These are phyloP conservation scores for Actinemys pallida DNA, from an alignment of 2,113 vertebrate species.

Conservation along the genomic window DNA sequence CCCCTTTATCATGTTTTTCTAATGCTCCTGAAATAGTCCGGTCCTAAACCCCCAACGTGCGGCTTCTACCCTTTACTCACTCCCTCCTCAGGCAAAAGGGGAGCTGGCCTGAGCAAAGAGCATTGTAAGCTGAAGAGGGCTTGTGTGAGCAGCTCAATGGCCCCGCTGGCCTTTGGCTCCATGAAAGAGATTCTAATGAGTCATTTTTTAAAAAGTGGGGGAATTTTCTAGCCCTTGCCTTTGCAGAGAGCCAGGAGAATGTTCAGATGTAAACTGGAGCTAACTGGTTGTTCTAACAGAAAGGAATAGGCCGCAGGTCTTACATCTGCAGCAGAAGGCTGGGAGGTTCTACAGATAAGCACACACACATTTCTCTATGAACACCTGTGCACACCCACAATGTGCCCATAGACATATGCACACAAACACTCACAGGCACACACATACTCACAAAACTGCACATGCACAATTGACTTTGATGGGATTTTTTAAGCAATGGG, in stretches of 20 bases:
- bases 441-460: not conserved
- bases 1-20: not conserved
- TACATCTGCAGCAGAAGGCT: not conserved
- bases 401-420: too few species aligned
- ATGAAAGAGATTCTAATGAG: rapidly evolving
- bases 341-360: not conserved
- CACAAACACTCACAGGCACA: not conserved
- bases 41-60: rapidly evolving
- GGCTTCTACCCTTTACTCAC: not conserved
- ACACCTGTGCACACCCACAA: too few species aligned
- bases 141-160: not conserved
- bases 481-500: not conserved
- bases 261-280: rapidly evolving
- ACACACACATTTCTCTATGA: not conserved
- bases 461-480: rapidly evolving
- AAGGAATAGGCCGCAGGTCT: not conserved
- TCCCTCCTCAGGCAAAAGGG: not conserved
- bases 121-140: rapidly evolving
- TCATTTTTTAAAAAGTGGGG: rapidly evolving
- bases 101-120: not conserved
- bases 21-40: not conserved
- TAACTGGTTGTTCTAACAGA: not conserved
- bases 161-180: rapidly evolving
- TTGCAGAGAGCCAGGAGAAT: not conserved
- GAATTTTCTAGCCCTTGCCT: not conserved